Base-by-base conservation (phyloP, 1,140 invertebrate genomes). In the Tyrophagus putrescentiae region DNA sequence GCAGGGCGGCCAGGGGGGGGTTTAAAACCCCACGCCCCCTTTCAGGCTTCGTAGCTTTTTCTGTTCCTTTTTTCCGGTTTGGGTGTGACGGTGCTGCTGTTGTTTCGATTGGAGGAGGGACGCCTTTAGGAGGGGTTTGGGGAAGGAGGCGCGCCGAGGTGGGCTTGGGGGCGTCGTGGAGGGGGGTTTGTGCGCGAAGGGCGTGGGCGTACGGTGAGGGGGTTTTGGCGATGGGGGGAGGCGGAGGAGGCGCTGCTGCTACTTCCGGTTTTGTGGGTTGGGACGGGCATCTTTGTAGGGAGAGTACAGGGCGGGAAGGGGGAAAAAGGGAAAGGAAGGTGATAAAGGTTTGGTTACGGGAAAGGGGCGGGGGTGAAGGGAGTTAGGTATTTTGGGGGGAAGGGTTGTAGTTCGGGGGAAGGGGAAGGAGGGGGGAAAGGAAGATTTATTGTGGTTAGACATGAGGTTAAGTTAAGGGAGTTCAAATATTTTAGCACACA, bases 241-340 rank as follows among this genome's bases (percentile, higher is more conserved):
- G n/a, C n/a, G n/a, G n/a, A n/a, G n/a, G n/a, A n/a, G n/a, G n/a
- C n/a, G n/a, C n/a, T n/a, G n/a, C n/a, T n/a, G n/a, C n/a, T n/a
- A n/a, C n/a, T n/a, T 7, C 45, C 45, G 9, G 45, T 48, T 13
- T 48, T 25, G 18, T 48, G 31, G 18, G 23, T 48, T 13, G 45
- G 31, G 45, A 48, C 31, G 7, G 45, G 45, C 45, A 48, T 48
- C 45, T n/a, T 25, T 48, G 45, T 48, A 48, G 7, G 45, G 45
- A 7, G 45, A 48, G 18, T 48, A 48, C 7, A 48, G 45, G 31
- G n/a, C n/a, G n/a, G 23, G 45, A 21, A 29, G 31, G 18, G 7
- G 18, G 18, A 25, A 48, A 7, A 29, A 48, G 36, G 21, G 21
- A 21, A 21, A 39, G 21, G 21, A 39, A 39, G 21, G 21, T 39